phyloP scores from a whole-genome alignment of 2,797 vertebrate genomes.

The Zenarchopterus dispar region DNA sequence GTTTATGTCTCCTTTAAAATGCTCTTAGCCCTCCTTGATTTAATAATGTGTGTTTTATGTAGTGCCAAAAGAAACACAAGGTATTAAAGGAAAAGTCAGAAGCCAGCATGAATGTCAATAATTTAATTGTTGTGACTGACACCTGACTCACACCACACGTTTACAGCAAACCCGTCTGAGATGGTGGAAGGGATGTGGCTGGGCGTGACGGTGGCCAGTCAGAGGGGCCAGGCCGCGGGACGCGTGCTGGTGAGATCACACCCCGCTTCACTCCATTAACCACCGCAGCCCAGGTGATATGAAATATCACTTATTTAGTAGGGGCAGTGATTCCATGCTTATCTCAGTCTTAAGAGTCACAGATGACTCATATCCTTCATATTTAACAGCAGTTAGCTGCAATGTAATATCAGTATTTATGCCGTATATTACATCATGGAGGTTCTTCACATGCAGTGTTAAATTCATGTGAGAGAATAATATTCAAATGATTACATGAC shows the following conservation, averaged over 20 bases:
- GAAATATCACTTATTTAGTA: not conserved
- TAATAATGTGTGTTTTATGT: too few species aligned
- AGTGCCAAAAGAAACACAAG: too few species aligned
- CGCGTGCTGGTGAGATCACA: slow-evolving; percentile 90
- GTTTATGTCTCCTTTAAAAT: too few species aligned
- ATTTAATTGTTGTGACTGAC: not conserved
- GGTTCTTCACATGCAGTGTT: too few species aligned
- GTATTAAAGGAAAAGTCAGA: too few species aligned
- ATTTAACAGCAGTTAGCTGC: not conserved
- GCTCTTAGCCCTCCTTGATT: too few species aligned
- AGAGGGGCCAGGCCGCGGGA: slow-evolving; percentile 76
- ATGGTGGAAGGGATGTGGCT: slow-evolving; percentile 96
- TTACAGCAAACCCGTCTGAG: slow-evolving; percentile 82
- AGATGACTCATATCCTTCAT: slow-evolving; percentile 1
- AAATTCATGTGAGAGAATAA: too few species aligned
- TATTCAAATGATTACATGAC: too few species aligned
- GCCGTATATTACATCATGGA: too few species aligned
- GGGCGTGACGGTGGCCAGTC: slow-evolving; percentile 93
- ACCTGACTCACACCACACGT: slow-evolving; percentile 12
- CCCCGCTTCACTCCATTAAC: slow-evolving; percentile 8
- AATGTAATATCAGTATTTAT: too few species aligned
- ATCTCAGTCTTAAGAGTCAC: slow-evolving; percentile 7
- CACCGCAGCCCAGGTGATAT: slow-evolving; percentile 8
- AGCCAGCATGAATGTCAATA: too few species aligned
- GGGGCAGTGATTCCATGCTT: not conserved